Conservation (phyloP, 2,888 invertebrate species). For the Nomada fucata region DNA sequence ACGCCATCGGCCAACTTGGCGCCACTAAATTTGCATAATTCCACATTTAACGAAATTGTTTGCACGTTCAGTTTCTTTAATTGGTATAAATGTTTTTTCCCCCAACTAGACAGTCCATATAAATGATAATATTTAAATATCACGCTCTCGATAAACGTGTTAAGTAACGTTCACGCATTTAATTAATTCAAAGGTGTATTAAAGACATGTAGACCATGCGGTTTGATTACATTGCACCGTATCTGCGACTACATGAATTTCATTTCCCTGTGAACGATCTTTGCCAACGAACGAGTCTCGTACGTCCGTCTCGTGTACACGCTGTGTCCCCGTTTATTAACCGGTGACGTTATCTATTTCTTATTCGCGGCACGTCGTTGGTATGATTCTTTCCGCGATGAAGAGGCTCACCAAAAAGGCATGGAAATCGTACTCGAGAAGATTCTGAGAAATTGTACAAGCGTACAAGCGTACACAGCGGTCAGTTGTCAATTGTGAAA, state of each 20-base stretch:
- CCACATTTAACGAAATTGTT: constrained; percentile 46
- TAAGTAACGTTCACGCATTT: too few species aligned
- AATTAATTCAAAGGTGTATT: neutral
- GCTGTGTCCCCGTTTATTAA: constrained; percentile 49
- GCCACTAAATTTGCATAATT: constrained; percentile 65
- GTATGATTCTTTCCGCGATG: constrained; percentile 48
- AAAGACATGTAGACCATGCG: neutral
- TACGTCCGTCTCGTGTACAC: neutral
- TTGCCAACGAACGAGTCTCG: neutral
- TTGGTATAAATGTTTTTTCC: neutral
- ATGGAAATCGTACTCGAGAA: constrained; percentile 55
- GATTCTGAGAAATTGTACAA: constrained; percentile 54
- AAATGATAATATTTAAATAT: too few species aligned
- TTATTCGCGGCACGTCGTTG: constrained; percentile 63
- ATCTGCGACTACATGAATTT: constrained; percentile 13
- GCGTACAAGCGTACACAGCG: neutral
- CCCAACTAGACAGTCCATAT: too few species aligned
- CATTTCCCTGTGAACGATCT: constrained; percentile 5
- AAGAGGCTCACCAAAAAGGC: constrained; percentile 53
- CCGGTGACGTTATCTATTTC: constrained; percentile 58
- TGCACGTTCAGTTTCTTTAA: neutral
- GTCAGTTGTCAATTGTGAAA: constrained; percentile 58
- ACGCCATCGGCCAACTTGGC: constrained; percentile 63
- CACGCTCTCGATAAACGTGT: too few species aligned
- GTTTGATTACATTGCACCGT: neutral